These are phyloP conservation scores for Tribolium madens DNA, from an alignment of 1,140 invertebrate genomes.

Conservation along the genomic window DNA sequence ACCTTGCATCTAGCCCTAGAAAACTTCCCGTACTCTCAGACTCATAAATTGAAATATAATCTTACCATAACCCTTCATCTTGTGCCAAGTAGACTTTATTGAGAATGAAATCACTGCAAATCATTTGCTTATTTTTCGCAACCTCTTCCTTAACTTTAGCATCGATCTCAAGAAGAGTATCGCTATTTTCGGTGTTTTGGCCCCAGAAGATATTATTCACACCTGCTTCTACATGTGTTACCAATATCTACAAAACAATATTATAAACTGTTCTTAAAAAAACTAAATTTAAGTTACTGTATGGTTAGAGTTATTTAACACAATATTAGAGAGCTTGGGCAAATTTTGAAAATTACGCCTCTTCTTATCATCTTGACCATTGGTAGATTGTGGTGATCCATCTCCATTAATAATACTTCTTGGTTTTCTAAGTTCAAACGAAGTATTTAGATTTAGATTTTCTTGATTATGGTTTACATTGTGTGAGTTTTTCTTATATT, in stretches of 20 bases:
- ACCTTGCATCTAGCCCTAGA: conserved; percentile 20
- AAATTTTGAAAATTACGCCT: neutral
- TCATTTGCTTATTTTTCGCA: neutral
- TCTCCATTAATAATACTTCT: neutral
- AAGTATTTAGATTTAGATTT: neutral
- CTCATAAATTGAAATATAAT: neutral
- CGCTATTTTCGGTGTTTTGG: neutral
- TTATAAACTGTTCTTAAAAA: neutral
- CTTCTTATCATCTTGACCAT: neutral
- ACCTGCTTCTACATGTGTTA: conserved; percentile 20
- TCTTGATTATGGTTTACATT: neutral
- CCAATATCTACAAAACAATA: conserved; percentile 20
- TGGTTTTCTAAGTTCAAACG: neutral
- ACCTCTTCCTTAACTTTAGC: neutral
- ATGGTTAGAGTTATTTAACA: neutral
- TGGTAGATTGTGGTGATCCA: neutral
- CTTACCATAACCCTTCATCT: conserved; percentile 43
- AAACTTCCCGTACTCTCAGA: neutral
- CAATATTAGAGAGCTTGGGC: neutral
- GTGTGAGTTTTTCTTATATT: too few relatives aligned
- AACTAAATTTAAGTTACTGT: neutral
- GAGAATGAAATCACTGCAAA: neutral
- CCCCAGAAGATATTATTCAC: conserved; percentile 34
- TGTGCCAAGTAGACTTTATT: conserved; percentile 31
- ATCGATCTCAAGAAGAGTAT: neutral